Evolutionary conservation across 2,888 invertebrate species (phyloP).

Genomic region (Myopa testacea): DNA sequence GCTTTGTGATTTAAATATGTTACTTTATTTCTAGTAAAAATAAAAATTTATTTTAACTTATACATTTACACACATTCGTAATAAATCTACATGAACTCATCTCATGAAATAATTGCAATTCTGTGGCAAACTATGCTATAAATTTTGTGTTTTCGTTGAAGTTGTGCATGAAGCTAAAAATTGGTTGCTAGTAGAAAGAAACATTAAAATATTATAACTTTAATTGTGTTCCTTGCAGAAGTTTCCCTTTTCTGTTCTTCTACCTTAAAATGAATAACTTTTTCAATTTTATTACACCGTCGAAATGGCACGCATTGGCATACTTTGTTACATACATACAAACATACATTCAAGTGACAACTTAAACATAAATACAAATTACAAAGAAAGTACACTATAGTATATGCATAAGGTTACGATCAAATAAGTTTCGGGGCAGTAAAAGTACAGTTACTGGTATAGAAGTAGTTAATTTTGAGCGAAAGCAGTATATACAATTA

Average conservation of each 20-base stretch:
- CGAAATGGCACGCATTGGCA: slow-evolving; percentile 37
- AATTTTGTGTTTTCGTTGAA: background rate
- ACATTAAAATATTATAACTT: background rate
- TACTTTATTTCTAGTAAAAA: too few relatives aligned
- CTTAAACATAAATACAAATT: background rate
- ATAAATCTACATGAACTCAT: slow-evolving; percentile 23
- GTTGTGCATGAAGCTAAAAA: background rate
- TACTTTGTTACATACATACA: slow-evolving; percentile 15
- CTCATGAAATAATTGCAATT: slow-evolving; percentile 15
- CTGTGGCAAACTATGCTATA: background rate
- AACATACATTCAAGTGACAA: slow-evolving; percentile 12
- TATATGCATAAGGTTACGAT: background rate
- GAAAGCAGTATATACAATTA: background rate
- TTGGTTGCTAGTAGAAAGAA: background rate
- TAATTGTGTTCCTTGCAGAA: background rate
- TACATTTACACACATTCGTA: background rate
- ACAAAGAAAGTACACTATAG: background rate
- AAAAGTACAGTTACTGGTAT: slow-evolving; percentile 16
- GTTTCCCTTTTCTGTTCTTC: background rate
- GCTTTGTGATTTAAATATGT: too few relatives aligned
- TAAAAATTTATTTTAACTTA: too few relatives aligned
- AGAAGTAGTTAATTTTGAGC: background rate
- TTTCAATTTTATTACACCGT: slow-evolving; percentile 27
- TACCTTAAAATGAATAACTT: background rate
- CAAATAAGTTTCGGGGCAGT: background rate